Evolutionary conservation across 2,797 vertebrate genomes (phyloP).

Genomic region (Fringilla coelebs): DNA sequence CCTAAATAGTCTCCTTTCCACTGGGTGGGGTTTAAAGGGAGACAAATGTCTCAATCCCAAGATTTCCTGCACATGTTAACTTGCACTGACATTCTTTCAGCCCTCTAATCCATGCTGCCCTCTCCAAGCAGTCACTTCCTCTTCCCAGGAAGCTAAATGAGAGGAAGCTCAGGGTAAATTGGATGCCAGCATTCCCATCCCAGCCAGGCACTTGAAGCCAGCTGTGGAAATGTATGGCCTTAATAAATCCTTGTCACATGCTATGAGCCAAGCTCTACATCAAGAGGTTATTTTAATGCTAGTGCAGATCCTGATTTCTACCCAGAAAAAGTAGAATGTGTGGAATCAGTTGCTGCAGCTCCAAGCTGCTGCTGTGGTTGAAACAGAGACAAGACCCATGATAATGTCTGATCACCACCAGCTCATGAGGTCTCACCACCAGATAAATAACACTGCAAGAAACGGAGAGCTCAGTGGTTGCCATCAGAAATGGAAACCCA

Average conservation of each 20-base stretch:
- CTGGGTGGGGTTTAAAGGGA: background rate
- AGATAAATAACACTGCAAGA: background rate
- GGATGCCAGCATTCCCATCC: background rate
- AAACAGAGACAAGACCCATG: background rate
- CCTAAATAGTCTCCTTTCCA: background rate
- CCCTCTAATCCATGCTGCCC: background rate
- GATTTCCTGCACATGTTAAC: background rate
- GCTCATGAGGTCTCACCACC: background rate
- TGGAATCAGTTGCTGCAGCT: background rate
- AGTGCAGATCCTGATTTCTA: background rate
- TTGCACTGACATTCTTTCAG: background rate
- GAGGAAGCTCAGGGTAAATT: background rate
- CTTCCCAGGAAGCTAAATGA: background rate
- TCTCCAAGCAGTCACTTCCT: background rate
- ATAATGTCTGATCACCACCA: background rate
- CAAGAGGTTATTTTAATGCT: background rate
- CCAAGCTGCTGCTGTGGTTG: background rate
- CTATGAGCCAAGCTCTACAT: background rate
- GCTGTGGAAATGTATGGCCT: background rate
- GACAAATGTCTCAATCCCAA: background rate
- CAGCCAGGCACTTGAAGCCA: background rate
- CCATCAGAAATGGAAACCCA: background rate
- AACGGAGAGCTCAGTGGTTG: fast-evolving
- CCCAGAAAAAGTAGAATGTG: background rate
- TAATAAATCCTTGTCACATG: background rate